Percentiles rank a stretch among this genome's conserved stretches.
These are phyloP conservation scores for Nyctalus aviator DNA, from an alignment of 2,797 vertebrate species.

Conservation along the genomic window DNA sequence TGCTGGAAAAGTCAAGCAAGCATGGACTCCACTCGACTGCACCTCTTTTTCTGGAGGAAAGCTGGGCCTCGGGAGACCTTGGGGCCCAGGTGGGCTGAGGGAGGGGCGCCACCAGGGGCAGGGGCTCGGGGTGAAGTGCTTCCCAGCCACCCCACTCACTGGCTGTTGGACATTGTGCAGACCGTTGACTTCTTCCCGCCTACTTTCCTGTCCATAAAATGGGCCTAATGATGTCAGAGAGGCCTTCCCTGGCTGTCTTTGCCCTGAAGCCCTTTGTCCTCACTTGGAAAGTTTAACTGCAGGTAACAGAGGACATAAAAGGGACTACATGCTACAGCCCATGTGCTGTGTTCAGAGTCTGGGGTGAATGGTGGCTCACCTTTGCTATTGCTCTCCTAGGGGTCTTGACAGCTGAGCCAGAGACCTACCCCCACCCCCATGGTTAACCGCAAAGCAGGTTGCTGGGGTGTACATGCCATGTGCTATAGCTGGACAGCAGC, in stretches of 20 bases:
- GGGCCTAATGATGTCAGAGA: not conserved
- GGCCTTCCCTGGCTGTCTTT: not conserved
- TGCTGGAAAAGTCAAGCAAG: not conserved
- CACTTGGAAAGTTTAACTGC: not conserved
- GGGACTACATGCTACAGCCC: not conserved
- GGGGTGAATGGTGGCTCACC: not conserved
- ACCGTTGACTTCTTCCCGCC: not conserved
- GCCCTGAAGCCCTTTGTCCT: not conserved
- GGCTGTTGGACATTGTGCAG: not conserved
- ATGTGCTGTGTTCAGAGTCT: not conserved
- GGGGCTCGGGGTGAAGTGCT: accelerated
- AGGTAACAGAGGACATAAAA: not conserved
- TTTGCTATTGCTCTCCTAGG: not conserved
- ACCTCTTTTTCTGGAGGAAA: not conserved
- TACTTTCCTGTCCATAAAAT: not conserved
- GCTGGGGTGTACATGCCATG: too few relatives aligned
- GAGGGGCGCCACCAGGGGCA: too few relatives aligned
- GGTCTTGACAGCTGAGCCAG: not conserved
- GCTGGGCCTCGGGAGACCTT: not conserved
- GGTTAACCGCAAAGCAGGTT: not conserved
- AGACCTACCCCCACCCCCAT: not conserved
- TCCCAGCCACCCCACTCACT: too few relatives aligned
- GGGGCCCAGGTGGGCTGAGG: not conserved
- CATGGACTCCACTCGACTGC: not conserved
- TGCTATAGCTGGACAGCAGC: not conserved